These are phyloP conservation scores for Anhinga anhinga DNA, from an alignment of 2,113 vertebrate genomes.

Conservation along the genomic window DNA sequence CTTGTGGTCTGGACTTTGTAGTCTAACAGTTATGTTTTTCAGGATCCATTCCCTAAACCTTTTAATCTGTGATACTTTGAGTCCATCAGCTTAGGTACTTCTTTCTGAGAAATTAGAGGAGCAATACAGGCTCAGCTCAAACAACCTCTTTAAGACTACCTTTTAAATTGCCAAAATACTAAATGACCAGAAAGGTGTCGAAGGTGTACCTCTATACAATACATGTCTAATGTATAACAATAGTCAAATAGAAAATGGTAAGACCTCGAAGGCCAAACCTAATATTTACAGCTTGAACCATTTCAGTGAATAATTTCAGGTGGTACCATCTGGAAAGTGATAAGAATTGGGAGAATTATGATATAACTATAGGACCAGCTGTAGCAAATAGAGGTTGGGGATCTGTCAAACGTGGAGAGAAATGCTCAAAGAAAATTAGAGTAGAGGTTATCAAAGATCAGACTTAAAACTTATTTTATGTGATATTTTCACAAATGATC, in stretches of 20 bases:
- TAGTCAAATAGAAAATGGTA: not conserved
- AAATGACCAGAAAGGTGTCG: not conserved
- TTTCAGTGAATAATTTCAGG: not conserved
- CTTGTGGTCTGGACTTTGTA: not conserved
- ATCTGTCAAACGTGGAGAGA: not conserved
- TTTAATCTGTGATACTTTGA: not conserved
- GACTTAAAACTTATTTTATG: not conserved
- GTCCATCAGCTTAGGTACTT: not conserved
- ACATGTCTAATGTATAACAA: rapidly evolving
- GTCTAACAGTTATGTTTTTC: not conserved
- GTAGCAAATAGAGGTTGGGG: not conserved
- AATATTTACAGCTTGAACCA: not conserved
- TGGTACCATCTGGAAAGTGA: not conserved
- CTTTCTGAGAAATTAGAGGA: not conserved
- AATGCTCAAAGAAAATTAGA: not conserved
- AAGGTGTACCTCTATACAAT: not conserved
- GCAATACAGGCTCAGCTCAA: not conserved
- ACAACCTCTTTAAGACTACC: not conserved
- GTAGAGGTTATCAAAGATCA: not conserved
- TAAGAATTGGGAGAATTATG: not conserved
- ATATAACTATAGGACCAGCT: not conserved
- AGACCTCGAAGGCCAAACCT: not conserved
- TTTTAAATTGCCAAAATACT: not conserved
- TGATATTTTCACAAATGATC: not conserved
- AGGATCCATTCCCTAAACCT: not conserved